Percentiles rank a stretch among this genome's conserved stretches.
Conservation (phyloP, 2,797 vertebrate species). For the Gambelia wislizenii region DNA sequence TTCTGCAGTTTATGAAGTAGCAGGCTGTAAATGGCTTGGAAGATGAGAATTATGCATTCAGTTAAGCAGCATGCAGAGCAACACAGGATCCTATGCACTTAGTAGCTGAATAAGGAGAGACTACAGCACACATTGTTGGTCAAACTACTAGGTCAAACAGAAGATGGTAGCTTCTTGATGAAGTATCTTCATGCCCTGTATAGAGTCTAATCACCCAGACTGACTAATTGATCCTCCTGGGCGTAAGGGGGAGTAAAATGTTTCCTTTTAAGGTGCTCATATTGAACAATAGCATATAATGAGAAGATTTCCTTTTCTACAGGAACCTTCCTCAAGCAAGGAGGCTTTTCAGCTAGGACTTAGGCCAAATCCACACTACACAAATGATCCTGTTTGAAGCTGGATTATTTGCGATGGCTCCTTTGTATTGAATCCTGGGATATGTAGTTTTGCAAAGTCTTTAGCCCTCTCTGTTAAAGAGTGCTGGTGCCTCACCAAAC, state of each 20-base stretch:
- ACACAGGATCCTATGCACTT: background rate
- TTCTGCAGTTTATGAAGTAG: background rate
- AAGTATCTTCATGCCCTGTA: background rate
- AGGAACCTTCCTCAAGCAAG: no score
- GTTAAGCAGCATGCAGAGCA: no score
- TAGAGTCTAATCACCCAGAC: no score
- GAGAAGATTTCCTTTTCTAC: background rate
- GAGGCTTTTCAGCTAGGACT: no score
- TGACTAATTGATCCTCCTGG: background rate
- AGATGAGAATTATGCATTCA: background rate
- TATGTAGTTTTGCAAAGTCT: no score
- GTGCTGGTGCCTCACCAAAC: no score
- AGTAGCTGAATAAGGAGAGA: background rate
- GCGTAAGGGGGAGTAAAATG: background rate
- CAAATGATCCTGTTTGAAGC: no score
- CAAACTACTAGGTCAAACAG: background rate
- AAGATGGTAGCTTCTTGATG: background rate
- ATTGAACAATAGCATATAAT: background rate
- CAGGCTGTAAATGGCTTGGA: background rate
- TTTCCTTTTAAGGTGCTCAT: background rate
- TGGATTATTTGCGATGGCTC: no score
- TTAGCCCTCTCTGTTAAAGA: no score
- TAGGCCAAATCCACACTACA: no score
- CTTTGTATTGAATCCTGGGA: no score
- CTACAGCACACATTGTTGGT: background rate